phyloP scores from a whole-genome alignment of 1,140 invertebrate species.

The Drosophila littoralis region DNA sequence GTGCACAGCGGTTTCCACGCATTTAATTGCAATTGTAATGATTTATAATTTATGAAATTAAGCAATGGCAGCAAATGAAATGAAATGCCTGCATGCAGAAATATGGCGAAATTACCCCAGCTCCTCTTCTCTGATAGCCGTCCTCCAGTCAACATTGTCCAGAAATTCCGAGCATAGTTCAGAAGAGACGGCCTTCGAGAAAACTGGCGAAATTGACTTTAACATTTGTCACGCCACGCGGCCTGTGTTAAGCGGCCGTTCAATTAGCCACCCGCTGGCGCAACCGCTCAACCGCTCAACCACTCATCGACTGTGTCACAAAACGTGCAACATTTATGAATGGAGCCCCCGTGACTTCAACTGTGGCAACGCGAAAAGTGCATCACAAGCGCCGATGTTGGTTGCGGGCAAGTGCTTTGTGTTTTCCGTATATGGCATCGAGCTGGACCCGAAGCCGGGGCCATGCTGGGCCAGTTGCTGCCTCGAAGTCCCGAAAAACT shows the following conservation, averaged over 20 bases:
- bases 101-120: not conserved
- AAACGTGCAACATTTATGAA: slow-evolving; percentile 44
- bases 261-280: slow-evolving; percentile 28
- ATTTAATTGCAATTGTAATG: slow-evolving; percentile 64
- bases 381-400: slow-evolving; percentile 6
- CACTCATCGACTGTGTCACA: slow-evolving; percentile 4
- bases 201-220: not conserved
- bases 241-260: slow-evolving; percentile 19
- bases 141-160: too few relatives aligned
- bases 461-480: slow-evolving; percentile 8
- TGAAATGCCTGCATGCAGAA: slow-evolving; percentile 23
- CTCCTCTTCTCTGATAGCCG: not conserved
- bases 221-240: slow-evolving; percentile 14
- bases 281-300: slow-evolving; percentile 1
- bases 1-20: not conserved
- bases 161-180: not conserved
- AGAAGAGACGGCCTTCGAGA: not conserved
- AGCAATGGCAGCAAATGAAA: slow-evolving; percentile 27
- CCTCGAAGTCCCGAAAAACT: slow-evolving; percentile 43
- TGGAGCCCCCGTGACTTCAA: not conserved
- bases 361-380: not conserved
- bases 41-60: slow-evolving; percentile 76
- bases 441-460: not conserved
- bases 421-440: not conserved
- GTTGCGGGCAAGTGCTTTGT: slow-evolving; percentile 9